These are phyloP conservation scores for Colinus virginianus DNA, from an alignment of 2,113 vertebrate species.

Conservation along the genomic window DNA sequence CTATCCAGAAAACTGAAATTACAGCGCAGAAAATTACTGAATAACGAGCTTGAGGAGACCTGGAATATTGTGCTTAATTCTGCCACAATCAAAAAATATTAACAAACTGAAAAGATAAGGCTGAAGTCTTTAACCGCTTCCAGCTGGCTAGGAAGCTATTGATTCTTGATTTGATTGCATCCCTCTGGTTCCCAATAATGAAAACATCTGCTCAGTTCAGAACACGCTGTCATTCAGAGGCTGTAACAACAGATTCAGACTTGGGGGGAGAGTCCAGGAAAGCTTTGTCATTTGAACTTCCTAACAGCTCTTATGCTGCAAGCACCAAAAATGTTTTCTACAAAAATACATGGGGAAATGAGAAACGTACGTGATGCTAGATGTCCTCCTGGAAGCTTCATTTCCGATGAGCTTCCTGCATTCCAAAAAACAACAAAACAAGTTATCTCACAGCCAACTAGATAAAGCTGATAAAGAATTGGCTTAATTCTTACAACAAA, in stretches of 20 bases:
- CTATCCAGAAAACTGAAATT: neutral
- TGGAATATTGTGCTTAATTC: neutral
- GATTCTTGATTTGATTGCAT: neutral
- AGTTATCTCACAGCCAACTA: neutral
- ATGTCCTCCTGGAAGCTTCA: conserved; percentile 49
- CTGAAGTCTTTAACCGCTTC: neutral
- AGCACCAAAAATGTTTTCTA: neutral
- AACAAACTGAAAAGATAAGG: neutral
- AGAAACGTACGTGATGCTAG: conserved; percentile 75
- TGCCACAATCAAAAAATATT: neutral
- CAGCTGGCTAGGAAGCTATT: neutral
- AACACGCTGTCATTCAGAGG: neutral
- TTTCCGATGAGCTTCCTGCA: conserved; percentile 61
- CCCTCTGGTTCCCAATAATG: neutral
- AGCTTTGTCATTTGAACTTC: neutral
- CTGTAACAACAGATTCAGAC: neutral
- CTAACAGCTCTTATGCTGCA: neutral
- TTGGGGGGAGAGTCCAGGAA: neutral
- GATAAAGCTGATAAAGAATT: neutral
- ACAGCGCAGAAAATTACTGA: neutral
- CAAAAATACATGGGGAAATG: neutral
- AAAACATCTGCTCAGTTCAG: neutral
- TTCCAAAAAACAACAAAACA: conserved; percentile 58
- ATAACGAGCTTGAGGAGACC: neutral
- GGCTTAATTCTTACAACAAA: neutral